A percentile compares a stretch with the other conserved stretches of the same genome.
These are phyloP conservation scores for Camelus dromedarius DNA, from an alignment of 2,113 vertebrate genomes.

Conservation along the genomic window DNA sequence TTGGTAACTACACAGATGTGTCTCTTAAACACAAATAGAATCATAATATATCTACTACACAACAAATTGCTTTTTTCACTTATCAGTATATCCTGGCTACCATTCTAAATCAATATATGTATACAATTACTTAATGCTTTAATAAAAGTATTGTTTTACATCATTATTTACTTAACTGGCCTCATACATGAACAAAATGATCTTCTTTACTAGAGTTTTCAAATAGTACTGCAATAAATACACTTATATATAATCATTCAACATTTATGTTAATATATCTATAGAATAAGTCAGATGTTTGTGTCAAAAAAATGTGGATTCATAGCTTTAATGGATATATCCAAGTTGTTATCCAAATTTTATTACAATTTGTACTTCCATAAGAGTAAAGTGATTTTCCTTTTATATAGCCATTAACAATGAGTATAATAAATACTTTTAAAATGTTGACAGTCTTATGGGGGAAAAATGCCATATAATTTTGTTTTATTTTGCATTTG, in stretches of 20 bases:
- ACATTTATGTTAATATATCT: neutral
- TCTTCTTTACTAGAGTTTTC: neutral
- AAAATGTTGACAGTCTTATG: neutral
- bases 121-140: neutral
- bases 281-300: neutral
- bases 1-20: neutral
- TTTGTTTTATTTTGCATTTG: neutral
- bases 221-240: neutral
- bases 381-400: neutral
- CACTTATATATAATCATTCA: neutral
- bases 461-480: neutral
- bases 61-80: neutral
- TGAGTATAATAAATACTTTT: neutral
- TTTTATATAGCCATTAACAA: neutral
- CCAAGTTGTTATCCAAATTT: neutral
- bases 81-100: neutral
- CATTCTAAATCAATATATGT: neutral
- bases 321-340: neutral
- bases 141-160: neutral
- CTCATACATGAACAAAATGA: neutral
- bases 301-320: neutral
- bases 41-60: neutral
- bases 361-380: neutral
- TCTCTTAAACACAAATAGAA: neutral
- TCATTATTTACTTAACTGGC: neutral